Base-by-base conservation (phyloP, 2,888 invertebrate species). In the Phyllotreta striolata region DNA sequence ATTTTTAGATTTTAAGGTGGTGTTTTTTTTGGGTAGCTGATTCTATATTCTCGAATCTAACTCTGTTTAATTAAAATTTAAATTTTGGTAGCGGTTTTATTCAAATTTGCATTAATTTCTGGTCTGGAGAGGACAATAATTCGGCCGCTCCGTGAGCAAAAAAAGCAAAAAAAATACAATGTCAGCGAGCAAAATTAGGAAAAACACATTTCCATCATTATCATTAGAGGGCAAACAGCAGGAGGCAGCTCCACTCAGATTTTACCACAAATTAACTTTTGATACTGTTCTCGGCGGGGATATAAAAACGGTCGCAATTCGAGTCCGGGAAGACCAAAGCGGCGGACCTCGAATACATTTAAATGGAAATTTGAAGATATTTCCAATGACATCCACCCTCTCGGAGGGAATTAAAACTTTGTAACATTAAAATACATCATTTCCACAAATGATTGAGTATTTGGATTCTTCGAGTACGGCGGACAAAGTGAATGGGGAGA, bases 231-330 rank as follows among this genome's bases (percentile, higher is more conserved):
- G 78, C 77, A 78, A 79, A 79, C 76, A 78, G 71, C 64, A 69
- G 67, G 73, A 69, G 67, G 73, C 73, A 73, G 77, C 76, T 77
- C 51, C 35, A 75, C 79, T 78, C 78, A 80, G 80, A 80, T 80
- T 81, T 80, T 77, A 79, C 81, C 81, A 80, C 81, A 81, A 81
- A 81, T 81, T 81, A 81, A 81, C 81, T 81, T 81, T 77, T 80
- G 80, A 79, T 81, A 79, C 78, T 78, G 80, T 80, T 78, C 81
- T 81, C 81, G 75, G 74, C 75, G 81, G 81, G 77, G 79, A 79
- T 78, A 81, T 81, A 81, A 81, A 81, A 81, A 80, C 76, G 77
- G 73, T 72, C 76, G 79, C 79, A 80, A 81, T 80, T 80, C 77
- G 78, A 60, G 60, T 68, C 66, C 63, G 67, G 24, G 54, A 68